Evolutionary conservation across 2,888 invertebrate genomes (phyloP), one percentile per base, ranked within the genome.

Genomic region (Neoascia interrupta): DNA sequence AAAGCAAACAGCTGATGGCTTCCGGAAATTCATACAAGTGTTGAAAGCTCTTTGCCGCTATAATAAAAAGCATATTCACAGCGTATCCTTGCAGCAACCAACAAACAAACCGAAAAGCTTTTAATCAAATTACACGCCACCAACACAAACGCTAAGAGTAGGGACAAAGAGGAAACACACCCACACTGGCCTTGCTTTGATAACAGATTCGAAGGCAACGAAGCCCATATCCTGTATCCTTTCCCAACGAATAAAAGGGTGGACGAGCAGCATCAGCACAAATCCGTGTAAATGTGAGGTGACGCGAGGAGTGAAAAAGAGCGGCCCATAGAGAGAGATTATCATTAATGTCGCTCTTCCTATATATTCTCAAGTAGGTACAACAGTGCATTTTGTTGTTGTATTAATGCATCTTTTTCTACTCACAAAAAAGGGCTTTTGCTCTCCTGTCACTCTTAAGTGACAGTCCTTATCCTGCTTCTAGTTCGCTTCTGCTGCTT

Each of bases 21-120:
- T 56, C 79, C 60, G 79, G 79, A 79, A 79, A 60, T 72, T 79
- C 73, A 60, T 61, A 73, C 73, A 73, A 79, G 73, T 79, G 73
- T 41, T 60, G 72, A 61, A 45, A 73, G 73, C 70, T 79, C 58
- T 66, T 26, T 11, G 15, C 34, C 23, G 6, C 31, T 15, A 19
- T 23, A 31, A n/a, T 45, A 11, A 39, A 28, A 47, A 60, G 31
- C 60, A 45, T 49, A 19, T 43, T 37, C 19, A 28, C 45, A 18
- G 11, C 26, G 43, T 8, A 45, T 63, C 18, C 37, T 51, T 58
- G 5, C 47, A 54, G 45, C 31, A 26, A 54, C 36, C 31, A 34
- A 18, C 23, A 21, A 53, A 21, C 3, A 8, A 19, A 4, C 28
- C 15, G 5, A 43, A 51, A 64, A 79, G 79, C 79, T 79, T 73